Percentiles rank a stretch among this genome's conserved stretches.
Evolutionary conservation across 2,113 vertebrate species (phyloP).

Genomic region (Laticauda colubrina): DNA sequence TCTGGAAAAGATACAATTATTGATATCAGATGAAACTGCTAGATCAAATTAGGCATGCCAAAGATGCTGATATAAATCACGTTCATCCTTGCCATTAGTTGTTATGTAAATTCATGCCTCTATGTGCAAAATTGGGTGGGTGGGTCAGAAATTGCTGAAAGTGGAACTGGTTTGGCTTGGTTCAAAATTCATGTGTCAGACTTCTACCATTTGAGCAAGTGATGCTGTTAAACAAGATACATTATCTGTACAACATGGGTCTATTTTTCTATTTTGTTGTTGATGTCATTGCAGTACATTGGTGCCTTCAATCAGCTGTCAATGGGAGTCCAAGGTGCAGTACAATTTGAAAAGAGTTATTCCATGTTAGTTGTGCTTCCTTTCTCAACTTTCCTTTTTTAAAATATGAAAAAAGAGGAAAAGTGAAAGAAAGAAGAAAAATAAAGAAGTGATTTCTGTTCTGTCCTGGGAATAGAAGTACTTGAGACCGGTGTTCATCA

Average conservation of each 20-base stretch:
- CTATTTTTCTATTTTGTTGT: conserved; percentile 51
- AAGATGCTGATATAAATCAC: neutral
- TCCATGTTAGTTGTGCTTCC: conserved; percentile 2
- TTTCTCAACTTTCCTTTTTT: conserved; percentile 15
- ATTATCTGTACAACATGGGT: conserved; percentile 22
- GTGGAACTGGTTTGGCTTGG: neutral
- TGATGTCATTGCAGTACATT: conserved; percentile 53
- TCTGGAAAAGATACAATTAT: neutral
- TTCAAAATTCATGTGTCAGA: conserved; percentile 22
- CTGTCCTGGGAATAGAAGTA: no score
- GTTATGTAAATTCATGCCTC: conserved; percentile 1
- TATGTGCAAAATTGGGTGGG: conserved; percentile 23
- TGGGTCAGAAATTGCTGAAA: conserved; percentile 1
- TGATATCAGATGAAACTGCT: neutral
- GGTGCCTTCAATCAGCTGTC: conserved; percentile 60
- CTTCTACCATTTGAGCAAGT: conserved; percentile 46
- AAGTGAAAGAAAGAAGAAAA: neutral
- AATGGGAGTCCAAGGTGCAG: conserved; percentile 37
- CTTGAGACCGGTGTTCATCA: no score
- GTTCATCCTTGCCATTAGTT: neutral
- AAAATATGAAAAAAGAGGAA: neutral
- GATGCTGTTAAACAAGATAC: conserved; percentile 53
- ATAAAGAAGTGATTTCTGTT: neutral
- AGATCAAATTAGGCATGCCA: neutral
- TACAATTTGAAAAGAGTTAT: conserved; percentile 44